phyloP scores from a whole-genome alignment of 2,797 vertebrate genomes.

The Fratercula arctica region DNA sequence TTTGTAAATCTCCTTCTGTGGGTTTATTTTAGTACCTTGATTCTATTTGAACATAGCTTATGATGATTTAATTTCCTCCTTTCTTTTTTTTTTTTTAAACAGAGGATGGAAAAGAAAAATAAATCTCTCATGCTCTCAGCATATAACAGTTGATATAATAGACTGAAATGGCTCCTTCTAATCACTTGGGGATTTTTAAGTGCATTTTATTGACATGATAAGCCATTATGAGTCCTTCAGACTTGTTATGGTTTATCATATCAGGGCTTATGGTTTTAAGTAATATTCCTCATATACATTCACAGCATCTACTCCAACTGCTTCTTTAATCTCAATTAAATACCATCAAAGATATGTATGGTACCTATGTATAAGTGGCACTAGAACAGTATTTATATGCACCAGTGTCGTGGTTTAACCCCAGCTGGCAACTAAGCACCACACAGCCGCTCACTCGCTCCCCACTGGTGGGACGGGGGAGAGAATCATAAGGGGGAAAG shows the following conservation, averaged over 20 bases:
- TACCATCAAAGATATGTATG: conserved; percentile 39
- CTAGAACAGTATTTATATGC: conserved; percentile 11
- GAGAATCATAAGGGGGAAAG: background rate
- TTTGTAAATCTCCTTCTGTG: conserved; percentile 43
- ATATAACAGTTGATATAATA: conserved; percentile 56
- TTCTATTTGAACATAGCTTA: conserved; percentile 59
- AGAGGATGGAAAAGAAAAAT: conserved; percentile 61
- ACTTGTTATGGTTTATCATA: conserved; percentile 64
- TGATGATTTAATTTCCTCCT: conserved; percentile 61
- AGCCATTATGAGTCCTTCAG: conserved; percentile 63
- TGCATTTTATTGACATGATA: conserved; percentile 70
- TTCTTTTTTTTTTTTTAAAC: conserved; percentile 46
- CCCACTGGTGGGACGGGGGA: background rate
- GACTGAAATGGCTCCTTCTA: conserved; percentile 61
- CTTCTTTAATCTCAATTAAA: conserved; percentile 59
- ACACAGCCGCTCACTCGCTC: background rate
- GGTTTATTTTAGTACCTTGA: conserved; percentile 58
- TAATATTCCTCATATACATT: conserved; percentile 61
- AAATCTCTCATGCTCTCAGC: conserved; percentile 57
- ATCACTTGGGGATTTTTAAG: conserved; percentile 70
- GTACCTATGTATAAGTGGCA: conserved; percentile 7
- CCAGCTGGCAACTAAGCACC: background rate
- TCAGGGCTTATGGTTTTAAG: conserved; percentile 54
- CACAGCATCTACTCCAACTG: conserved; percentile 33
- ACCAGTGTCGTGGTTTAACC: background rate